Evolutionary conservation across 2,797 vertebrate species (phyloP), one percentile per base, ranked within the genome.

Genomic region (Phoxinus dragarum): DNA sequence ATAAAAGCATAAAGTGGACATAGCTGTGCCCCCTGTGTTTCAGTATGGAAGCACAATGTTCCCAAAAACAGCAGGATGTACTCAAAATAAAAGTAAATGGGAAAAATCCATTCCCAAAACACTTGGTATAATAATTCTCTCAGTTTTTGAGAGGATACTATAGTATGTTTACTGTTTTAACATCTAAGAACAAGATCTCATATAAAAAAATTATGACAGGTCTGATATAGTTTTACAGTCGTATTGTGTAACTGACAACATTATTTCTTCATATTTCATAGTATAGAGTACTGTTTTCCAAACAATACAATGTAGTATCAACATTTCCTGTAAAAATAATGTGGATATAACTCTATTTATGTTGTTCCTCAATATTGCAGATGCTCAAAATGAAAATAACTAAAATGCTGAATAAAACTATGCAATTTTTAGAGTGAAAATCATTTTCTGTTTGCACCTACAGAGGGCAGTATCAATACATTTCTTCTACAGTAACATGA

Each of bases 391-490:
- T 47, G 2, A 47, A 36, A 38, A n/a, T 3, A 56, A n/a, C 34
- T 59, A 19, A 75, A 36, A n/a, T 27, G 23, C 23, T 38, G 16
- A 64, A 79, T 44, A 12, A 44, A 61, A 61, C 47, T 6, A 10
- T 7, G 5, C 4, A 16, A 36, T 47, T 44, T 19, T 10, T 38
- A 64, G 3, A 82, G 52, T 52, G 19, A 27, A 47, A 11, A 27
- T 68, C 4, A 81, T n/a, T 38, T 76, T 40, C 16, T 54, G 21
- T 38, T 84, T 61, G 49, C 54, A 44, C 54, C 67, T 9, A 59
- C 21, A 79, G 83, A 79, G 38, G 75, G 75, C 67, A 79, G 75
- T 38, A 36, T 38, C 12, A 72, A 79, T 47, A 21, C 23, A 31
- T 76, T 82, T 42, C 11, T 61, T 61, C 12, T 31, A 38, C 40